Base-by-base conservation (phyloP, 2,797 vertebrate species). In the Mormyrus proboscirostris region DNA sequence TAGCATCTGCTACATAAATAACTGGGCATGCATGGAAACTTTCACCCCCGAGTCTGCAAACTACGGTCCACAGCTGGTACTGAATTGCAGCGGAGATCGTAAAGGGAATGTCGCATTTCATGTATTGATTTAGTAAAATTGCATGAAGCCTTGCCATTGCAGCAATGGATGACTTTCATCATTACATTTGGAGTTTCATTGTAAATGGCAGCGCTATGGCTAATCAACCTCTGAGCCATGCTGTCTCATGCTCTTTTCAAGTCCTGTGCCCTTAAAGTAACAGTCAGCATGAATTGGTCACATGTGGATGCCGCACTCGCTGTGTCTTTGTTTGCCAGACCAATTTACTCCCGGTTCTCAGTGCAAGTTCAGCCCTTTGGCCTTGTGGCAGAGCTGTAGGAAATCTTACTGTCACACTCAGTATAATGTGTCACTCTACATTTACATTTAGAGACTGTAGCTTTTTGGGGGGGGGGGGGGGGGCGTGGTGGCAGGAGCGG, bases 271-370 rank as follows among this genome's bases (percentile, higher is more conserved):
- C 33, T 47, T 79, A 79, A 41, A 79, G 76, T 44, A 44, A 79
- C 38, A 95, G 95, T 95, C 94, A 95, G 93, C 90, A 87, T 14
- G 95, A 95, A 95, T 94, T 91, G 93, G 93, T 94, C 93, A 91
- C 95, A 95, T 93, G 94, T 95, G 95, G 94, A 94, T 92, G 92
- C 92, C 92, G 90, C 92, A 91, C 92, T 92, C 91, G 29, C 76
- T 90, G 88, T 88, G 88, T 89, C 89, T 88, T 86, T 87, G 92
- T 94, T 93, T 92, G 92, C 91, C 85, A 22, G 89, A 92, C 73
- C 92, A 93, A 90, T 93, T 94, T 92, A 93, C 93, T 91, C 93
- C 91, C 90, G 4, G 38, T 55, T 16, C 14, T 22, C 22, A 86
- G 33, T 16, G 49, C 49, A 16, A 16, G 14, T 38, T 53, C 49